phyloP scores from a whole-genome alignment of 2,113 vertebrate species.

The Phyllostomus hastatus region DNA sequence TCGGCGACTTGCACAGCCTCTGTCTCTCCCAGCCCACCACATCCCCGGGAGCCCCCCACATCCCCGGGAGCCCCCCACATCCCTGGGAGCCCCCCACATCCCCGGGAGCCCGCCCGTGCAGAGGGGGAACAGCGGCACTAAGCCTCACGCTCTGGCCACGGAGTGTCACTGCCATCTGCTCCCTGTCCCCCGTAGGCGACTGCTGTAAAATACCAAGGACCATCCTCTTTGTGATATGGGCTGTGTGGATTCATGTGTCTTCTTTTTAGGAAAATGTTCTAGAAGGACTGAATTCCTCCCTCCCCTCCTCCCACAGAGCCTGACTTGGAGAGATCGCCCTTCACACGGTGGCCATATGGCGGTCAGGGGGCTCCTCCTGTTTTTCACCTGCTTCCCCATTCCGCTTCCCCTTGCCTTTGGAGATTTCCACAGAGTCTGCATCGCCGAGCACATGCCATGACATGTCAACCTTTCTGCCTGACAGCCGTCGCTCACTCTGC shows the following conservation, averaged over 20 bases:
- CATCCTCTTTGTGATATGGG: neutral
- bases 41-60: neutral
- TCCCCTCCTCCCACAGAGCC: neutral
- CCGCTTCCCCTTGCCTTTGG: neutral
- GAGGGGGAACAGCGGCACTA: neutral
- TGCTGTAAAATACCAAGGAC: too few species aligned
- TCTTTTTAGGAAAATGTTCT: neutral
- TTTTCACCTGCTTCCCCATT: neutral
- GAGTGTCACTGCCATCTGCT: neutral
- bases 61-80: neutral
- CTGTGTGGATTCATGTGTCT: neutral
- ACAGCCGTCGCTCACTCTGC: neutral
- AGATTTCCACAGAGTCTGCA: neutral
- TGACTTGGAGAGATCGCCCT: neutral
- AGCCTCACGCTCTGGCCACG: neutral
- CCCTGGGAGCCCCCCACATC: neutral
- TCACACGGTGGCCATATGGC: too few species aligned
- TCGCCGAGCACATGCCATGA: neutral
- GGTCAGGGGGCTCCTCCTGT: neutral
- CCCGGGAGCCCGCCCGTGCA: neutral
- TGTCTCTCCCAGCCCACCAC: neutral
- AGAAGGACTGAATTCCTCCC: neutral
- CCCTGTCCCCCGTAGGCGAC: neutral
- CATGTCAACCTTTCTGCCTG: neutral
- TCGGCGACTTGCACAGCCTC: too few species aligned